Base-by-base conservation (phyloP, 2,113 vertebrate genomes). In the Galemys pyrenaicus region DNA sequence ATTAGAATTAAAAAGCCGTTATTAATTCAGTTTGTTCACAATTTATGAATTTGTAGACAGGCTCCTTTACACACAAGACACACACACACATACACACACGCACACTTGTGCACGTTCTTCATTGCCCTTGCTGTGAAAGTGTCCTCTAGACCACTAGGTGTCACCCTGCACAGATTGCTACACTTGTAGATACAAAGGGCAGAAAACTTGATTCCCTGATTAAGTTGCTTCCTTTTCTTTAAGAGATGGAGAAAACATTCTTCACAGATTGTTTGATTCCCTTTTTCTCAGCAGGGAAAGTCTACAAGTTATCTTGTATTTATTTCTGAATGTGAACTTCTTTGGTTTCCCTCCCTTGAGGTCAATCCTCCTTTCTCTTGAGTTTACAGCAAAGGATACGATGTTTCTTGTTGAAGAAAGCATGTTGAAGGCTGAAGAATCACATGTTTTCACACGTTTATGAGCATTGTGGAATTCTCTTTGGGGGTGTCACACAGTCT, bases 131-230 rank as follows among this genome's bases (percentile, higher is more conserved):
- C 46, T 79, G 15, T 51, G 39, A 51, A 70, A 26, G 67, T 54
- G 10, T 20, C 39, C 44, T 51, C 85, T 41, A 17, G 68, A 89
- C 96, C 97, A 97, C 96, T 97, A 97, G 97, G 96, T 97, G 97
- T 97, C 97, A 60, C 96, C 94, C 68, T 96, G 92, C 78, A 91
- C 96, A 97, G 96, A 91, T 78, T 54, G 78, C 94, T 84, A 19
- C 30, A 22, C 11, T 82, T 30, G 30, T 0, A 46, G 65, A 37
- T 3, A 12, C 49, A 71, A 83, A 95, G 65, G 24, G 58, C 68
- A 86, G 67, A 74, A 46, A 73, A 22, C 5, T 74, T 6, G 6
- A 58, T 39, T 85, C 26, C 68, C 87, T 78, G 51, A 46, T 62
- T 54, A 87, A 91, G 24, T 26, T 73, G 49, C 51, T 81, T 60